These are phyloP conservation scores for Acropternis orthonyx DNA, from an alignment of 2,797 vertebrate species.

Conservation along the genomic window DNA sequence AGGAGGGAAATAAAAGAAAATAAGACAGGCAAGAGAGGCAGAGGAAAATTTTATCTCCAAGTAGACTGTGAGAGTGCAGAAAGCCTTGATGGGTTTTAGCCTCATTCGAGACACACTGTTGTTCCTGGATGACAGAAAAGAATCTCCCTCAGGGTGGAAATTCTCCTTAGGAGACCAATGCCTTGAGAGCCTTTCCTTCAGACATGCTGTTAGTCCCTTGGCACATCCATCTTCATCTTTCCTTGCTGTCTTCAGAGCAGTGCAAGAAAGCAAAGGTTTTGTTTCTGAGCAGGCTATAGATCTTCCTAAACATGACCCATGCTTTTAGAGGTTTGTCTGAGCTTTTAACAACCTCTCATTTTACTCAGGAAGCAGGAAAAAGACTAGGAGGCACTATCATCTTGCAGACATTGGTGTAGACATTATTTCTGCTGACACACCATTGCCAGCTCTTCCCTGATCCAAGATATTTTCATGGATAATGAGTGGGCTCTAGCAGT, in stretches of 20 bases:
- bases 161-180: background rate
- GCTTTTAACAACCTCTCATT: background rate
- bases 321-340: background rate
- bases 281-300: background rate
- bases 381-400: background rate
- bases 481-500: background rate
- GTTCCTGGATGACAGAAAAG: background rate
- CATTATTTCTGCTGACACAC: constrained; percentile 12
- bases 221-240: background rate
- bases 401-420: background rate
- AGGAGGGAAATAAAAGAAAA: background rate
- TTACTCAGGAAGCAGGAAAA: background rate
- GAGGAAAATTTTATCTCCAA: background rate
- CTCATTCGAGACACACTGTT: background rate
- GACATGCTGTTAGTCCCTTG: background rate
- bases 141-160: background rate
- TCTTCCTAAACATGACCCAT: background rate
- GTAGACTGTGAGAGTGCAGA: background rate
- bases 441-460: background rate
- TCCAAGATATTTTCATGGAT: constrained; percentile 16
- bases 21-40: background rate
- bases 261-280: background rate
- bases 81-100: background rate
- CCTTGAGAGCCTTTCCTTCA: background rate
- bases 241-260: background rate